Conservation (phyloP, 2,113 vertebrate species). For the Cottus gobio region DNA sequence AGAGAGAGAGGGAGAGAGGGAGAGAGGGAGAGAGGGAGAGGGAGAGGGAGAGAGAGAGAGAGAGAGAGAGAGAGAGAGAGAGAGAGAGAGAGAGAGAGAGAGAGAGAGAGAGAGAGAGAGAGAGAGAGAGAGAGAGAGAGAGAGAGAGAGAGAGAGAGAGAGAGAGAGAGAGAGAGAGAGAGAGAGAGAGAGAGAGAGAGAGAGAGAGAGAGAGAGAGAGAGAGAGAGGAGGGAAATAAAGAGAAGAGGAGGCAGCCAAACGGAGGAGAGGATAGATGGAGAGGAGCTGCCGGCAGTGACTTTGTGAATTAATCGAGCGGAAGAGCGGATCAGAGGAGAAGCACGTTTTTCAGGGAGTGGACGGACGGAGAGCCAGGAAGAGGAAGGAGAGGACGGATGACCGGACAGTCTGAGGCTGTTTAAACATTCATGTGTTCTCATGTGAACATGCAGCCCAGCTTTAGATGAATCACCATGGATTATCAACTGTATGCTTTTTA, state of each 20-base stretch:
- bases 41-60: constrained; percentile 56
- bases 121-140: constrained; percentile 53
- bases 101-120: constrained; percentile 41
- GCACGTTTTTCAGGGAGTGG: constrained; percentile 79
- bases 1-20: constrained; percentile 42
- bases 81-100: constrained; percentile 35
- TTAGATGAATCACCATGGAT: constrained; percentile 59
- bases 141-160: constrained; percentile 39
- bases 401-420: constrained; percentile 65
- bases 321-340: constrained; percentile 74
- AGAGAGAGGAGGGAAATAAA: constrained; percentile 38
- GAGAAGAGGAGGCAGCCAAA: constrained; percentile 66
- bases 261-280: constrained; percentile 71
- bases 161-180: constrained; percentile 34
- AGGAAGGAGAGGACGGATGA: constrained; percentile 66
- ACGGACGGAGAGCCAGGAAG: constrained; percentile 61
- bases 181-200: constrained; percentile 54
- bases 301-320: constrained; percentile 81
- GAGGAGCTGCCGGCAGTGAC: constrained; percentile 76
- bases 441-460: constrained; percentile 56
- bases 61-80: constrained; percentile 40
- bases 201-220: constrained; percentile 40
- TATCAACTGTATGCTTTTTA: constrained; percentile 65
- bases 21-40: too few relatives aligned
- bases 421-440: constrained; percentile 70